Base-by-base conservation (phyloP, 2,797 vertebrate species). In the Crenichthys baileyi region DNA sequence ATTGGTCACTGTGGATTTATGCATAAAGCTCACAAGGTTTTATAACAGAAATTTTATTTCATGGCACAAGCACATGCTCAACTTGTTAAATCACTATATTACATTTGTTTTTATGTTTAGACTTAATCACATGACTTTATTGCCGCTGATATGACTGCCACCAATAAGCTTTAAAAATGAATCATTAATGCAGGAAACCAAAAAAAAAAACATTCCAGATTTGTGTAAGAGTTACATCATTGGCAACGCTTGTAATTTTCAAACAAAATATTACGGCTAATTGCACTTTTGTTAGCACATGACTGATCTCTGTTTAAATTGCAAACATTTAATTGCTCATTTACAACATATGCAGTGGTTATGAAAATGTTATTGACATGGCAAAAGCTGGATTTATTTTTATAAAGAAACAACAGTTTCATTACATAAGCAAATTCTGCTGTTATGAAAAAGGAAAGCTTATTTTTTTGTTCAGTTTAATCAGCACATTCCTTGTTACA, bases 31-130 rank as follows among this genome's bases (percentile, higher is more conserved):
- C 60, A 84, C 51, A 79, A 12, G 82, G 50, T 61, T 79, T 86
- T 63, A 84, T 26, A 65, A 86, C 56, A 68, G 70, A 72, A 74
- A 41, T 74, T 89, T 93, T 88, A 89, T 92, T 91, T 89, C 74
- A 88, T 75, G 83, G 77, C 75, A 91, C 67, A 86, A 76, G 83
- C 77, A 83, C 72, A 89, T 68, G 12, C 77, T 85, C 83, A 79
- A 53, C 53, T 80, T 73, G 31, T 83, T 80, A n/a, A 81, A 82
- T 75, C 79, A 78, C 77, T 76, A 65, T 76, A 73, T 83, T 85
- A 83, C 61, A 83, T 82, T 87, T 73, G 72, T 73, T 84, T 82
- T 48, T 72, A 56, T 70, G 70, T 88, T 9, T 67, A 39, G 82
- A 79, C 60, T 67, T 77, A 26, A 86, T 81, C 63, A 85, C 46